Percentiles rank a stretch among this genome's conserved stretches.
Evolutionary conservation across 2,888 invertebrate genomes (phyloP).

Genomic region (Plusia festucae): DNA sequence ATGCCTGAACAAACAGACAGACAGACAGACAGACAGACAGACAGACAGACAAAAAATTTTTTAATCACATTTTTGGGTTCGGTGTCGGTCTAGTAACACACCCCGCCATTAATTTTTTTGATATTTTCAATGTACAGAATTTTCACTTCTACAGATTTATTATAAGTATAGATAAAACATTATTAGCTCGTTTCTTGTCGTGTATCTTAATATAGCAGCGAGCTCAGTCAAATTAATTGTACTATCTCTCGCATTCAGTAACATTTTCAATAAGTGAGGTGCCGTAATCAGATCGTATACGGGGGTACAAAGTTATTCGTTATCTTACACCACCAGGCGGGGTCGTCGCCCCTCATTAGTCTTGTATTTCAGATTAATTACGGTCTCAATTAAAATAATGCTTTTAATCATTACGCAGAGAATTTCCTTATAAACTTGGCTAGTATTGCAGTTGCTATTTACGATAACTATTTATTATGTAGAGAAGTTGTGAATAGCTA

Average conservation of each 20-base stretch:
- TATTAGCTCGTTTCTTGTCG: neutral
- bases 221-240: conserved; percentile 16
- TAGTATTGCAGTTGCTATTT: conserved; percentile 35
- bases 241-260: conserved; percentile 26
- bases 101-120: too few species aligned
- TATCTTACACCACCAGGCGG: conserved; percentile 50
- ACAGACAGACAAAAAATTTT: too few species aligned
- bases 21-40: too few species aligned
- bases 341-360: conserved; percentile 58
- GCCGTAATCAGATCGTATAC: conserved; percentile 35
- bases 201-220: neutral
- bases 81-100: too few species aligned
- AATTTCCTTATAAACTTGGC: conserved; percentile 56
- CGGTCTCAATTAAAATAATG: conserved; percentile 61
- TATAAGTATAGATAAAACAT: too few species aligned
- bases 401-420: conserved; percentile 54
- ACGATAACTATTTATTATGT: conserved; percentile 32
- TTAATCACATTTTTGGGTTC: too few species aligned
- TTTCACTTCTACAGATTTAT: too few species aligned
- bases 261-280: conserved; percentile 41
- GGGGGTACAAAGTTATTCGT: conserved; percentile 50
- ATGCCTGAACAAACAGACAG: too few species aligned
- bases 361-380: conserved; percentile 60
- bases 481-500: conserved; percentile 32
- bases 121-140: too few species aligned